phyloP scores from a whole-genome alignment of 2,113 vertebrate genomes.

The Siniperca chuatsi region DNA sequence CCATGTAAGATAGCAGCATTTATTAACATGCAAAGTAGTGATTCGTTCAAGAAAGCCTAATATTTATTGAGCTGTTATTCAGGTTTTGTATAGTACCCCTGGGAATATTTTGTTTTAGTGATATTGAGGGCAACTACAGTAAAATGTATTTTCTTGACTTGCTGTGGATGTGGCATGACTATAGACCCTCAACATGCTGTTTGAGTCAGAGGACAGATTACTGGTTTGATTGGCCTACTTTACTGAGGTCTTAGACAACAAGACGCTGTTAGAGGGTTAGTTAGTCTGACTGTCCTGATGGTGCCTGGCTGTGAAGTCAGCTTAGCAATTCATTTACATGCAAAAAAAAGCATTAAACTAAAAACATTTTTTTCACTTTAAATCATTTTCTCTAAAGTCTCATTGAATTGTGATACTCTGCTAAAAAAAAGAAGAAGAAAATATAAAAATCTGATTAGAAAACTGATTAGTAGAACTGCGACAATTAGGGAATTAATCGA shows the following conservation, averaged over 20 bases:
- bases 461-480: not conserved
- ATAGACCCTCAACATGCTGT: not conserved
- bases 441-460: not conserved
- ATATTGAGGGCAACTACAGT: not conserved
- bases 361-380: not conserved
- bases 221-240: slow-evolving; percentile 62
- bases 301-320: not conserved
- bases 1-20: not conserved
- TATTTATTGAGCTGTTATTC: not conserved
- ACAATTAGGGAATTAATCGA: not conserved
- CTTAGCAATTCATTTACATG: not conserved
- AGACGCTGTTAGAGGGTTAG: slow-evolving; percentile 7
- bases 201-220: slow-evolving; percentile 46
- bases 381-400: not conserved
- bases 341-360: not conserved
- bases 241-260: slow-evolving; percentile 26
- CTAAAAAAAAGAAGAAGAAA: not conserved
- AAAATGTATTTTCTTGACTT: not conserved
- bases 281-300: slow-evolving; percentile 3
- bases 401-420: not conserved
- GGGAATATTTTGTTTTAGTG: not conserved
- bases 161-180: not conserved
- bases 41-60: not conserved
- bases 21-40: not conserved
- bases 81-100: not conserved